Evolutionary conservation across 1,140 invertebrate genomes (phyloP), one percentile per base, ranked within the genome.

Genomic region (Macrobrachium rosenbergii): DNA sequence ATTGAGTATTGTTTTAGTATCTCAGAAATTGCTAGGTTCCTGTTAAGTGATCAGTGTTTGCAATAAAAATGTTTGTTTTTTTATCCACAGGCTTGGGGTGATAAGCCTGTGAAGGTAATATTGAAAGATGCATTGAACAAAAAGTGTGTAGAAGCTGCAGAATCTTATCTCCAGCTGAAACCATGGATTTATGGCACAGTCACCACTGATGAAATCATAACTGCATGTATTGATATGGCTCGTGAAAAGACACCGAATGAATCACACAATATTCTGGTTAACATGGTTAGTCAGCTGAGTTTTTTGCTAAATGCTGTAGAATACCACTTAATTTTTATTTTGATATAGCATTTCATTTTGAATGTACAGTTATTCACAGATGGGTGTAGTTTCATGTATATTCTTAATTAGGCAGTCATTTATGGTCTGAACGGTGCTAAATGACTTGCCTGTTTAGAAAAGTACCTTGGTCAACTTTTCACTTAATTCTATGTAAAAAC

Each of bases 101-200:
- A 88, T 58, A 75, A 77, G 64, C 87, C 87, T 19, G 11, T 88
- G 21, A 88, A 82, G 59, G 79, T 82, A 14, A 82, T 88, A 21
- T 52, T 88, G 52, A 73, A 82, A 64, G 79, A 88, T 67, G 86
- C 86, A 37, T n/a, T 88, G 5, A 76, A 59, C n/a, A 76, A 43
- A 17, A 37, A 73, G 16, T 79, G 72, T 52, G 60, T 88, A 45
- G 83, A 83, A 80, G 62, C 64, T 28, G 73, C 73, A 16, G 87
- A 88, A 45, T 17, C 67, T 14, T 88, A 88, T 67, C 80, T 88
- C n/a, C 79, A 78, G 45, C 62, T 88, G 43, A 88, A 88, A 43
- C 87, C 86, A 16, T 88, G 87, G 87, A 75, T 88, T 43, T 88
- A 88, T 67, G 86, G 86, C 23, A 64, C 69, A 17, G 64, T 82